phyloP scores from a whole-genome alignment of 2,797 vertebrate species.

The Argentina silus region DNA sequence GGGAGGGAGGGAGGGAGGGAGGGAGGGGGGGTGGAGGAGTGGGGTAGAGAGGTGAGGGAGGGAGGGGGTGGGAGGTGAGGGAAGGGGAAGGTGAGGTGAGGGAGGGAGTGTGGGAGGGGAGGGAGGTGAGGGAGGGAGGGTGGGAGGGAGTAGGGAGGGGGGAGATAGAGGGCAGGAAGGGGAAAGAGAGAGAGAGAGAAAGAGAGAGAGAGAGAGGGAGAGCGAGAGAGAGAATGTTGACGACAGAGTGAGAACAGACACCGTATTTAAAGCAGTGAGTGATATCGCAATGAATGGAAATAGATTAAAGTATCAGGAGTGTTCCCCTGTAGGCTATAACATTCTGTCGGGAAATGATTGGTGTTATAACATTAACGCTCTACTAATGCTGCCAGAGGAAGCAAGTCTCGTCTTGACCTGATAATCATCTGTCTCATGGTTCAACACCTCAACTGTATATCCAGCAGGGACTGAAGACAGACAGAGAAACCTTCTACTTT shows the following conservation, averaged over 20 bases:
- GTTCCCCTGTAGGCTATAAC: background rate
- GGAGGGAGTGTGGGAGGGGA: conserved; percentile 43
- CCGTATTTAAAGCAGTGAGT: too few species aligned
- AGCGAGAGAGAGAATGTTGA: background rate
- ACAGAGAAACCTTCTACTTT: conserved; percentile 12
- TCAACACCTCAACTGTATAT: conserved; percentile 43
- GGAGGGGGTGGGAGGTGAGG: conserved; percentile 60
- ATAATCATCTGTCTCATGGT: conserved; percentile 45
- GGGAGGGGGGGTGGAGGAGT: conserved; percentile 56
- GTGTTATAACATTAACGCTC: conserved; percentile 14
- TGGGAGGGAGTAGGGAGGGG: background rate
- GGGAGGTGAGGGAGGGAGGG: conserved; percentile 48
- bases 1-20: conserved; percentile 60
- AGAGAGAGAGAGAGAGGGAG: background rate
- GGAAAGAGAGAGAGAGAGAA: background rate
- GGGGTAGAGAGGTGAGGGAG: conserved; percentile 62
- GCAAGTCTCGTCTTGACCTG: conserved; percentile 41
- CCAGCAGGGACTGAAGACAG: conserved; percentile 25
- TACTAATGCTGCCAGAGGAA: conserved; percentile 11
- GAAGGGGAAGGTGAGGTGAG: conserved; percentile 53
- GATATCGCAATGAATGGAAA: too few species aligned
- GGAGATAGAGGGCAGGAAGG: too few species aligned
- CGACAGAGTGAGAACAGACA: too few species aligned
- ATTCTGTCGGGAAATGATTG: background rate
- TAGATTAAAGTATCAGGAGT: background rate